Evolutionary conservation across 2,888 invertebrate genomes (phyloP).

Genomic region (Philaethria dido): DNA sequence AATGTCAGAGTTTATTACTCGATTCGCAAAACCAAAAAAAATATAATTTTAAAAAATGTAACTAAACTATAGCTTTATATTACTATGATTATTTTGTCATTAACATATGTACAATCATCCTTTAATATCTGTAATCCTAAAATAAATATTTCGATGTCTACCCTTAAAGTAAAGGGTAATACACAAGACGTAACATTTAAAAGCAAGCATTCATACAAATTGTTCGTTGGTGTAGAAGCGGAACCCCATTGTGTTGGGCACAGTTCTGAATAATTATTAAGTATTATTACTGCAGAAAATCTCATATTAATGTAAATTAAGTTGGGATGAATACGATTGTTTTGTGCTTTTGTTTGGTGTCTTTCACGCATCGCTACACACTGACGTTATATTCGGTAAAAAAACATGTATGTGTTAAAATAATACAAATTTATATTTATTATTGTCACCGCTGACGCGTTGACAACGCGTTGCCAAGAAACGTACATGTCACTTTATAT

Average conservation of each 20-base stretch:
- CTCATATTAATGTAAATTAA: slow-evolving; percentile 79
- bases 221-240: slow-evolving; percentile 74
- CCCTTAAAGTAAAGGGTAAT: background rate
- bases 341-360: slow-evolving; percentile 54
- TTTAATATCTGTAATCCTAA: too few relatives aligned
- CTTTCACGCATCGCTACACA: slow-evolving; percentile 44
- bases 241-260: slow-evolving; percentile 68
- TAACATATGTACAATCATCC: too few relatives aligned
- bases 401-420: background rate
- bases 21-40: too few relatives aligned
- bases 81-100: too few relatives aligned
- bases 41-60: too few relatives aligned
- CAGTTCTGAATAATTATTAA: slow-evolving; percentile 72
- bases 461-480: too few relatives aligned
- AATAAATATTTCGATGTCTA: background rate
- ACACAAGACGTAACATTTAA: slow-evolving; percentile 44
- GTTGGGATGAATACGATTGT: slow-evolving; percentile 66
- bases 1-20: too few relatives aligned
- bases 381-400: slow-evolving; percentile 1
- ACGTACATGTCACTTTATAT: too few relatives aligned
- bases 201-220: slow-evolving; percentile 59
- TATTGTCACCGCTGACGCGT: too few relatives aligned
- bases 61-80: too few relatives aligned
- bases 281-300: slow-evolving; percentile 72
- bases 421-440: background rate